Conservation (phyloP, 30 jellyfish, hydroid and myxozoan genomes). For the Aurelia aurita region DNA sequence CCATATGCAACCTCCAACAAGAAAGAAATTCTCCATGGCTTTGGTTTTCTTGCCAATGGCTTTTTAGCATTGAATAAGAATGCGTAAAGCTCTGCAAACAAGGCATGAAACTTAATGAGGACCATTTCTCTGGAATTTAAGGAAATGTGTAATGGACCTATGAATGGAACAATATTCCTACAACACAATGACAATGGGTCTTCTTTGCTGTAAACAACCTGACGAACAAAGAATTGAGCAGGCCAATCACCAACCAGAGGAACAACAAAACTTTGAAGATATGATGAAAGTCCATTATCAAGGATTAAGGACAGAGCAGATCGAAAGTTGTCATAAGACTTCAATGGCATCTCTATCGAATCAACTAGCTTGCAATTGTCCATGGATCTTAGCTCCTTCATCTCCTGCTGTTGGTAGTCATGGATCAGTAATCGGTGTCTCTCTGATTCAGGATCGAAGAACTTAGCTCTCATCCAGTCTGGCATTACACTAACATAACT, state of each 20-base stretch:
- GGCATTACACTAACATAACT: slow-evolving; percentile 31
- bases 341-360: slow-evolving; percentile 29
- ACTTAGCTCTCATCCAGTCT: slow-evolving; percentile 37
- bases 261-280: slow-evolving; percentile 15
- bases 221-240: slow-evolving; percentile 30
- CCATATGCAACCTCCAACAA: slow-evolving; percentile 4
- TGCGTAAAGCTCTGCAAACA: too few species aligned
- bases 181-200: too few species aligned
- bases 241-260: slow-evolving; percentile 46
- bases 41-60: too few species aligned
- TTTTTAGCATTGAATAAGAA: too few species aligned
- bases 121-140: slow-evolving; percentile 33
- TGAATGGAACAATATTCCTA: slow-evolving; percentile 6
- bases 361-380: slow-evolving; percentile 21
- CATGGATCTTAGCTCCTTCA: slow-evolving; percentile 4
- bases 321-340: slow-evolving; percentile 13
- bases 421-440: slow-evolving; percentile 9
- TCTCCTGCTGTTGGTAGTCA: slow-evolving; percentile 4
- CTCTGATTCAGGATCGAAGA: slow-evolving; percentile 20
- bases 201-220: not conserved
- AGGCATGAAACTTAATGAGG: not conserved
- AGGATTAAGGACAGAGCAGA: not conserved
- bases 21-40: slow-evolving; percentile 6
- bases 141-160: slow-evolving; percentile 29
- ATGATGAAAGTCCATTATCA: not conserved